Evolutionary conservation across 2,797 vertebrate genomes (phyloP).

Genomic region (Darevskia mixta): DNA sequence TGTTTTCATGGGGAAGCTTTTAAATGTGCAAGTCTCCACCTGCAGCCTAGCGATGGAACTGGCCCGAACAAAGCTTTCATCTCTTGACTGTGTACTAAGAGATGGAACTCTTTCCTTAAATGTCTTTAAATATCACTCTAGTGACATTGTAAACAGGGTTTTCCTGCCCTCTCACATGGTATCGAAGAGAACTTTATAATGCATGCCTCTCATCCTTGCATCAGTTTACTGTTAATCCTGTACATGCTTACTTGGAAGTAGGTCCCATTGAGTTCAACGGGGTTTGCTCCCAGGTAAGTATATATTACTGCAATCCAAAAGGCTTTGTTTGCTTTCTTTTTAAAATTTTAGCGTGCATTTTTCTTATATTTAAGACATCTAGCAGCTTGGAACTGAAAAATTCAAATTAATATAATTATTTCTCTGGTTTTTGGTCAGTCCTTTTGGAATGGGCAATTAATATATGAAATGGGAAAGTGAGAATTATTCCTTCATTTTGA

Average conservation of each 20-base stretch:
- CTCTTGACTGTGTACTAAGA: background rate
- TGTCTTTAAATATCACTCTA: background rate
- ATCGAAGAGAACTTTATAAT: no score
- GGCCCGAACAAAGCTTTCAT: background rate
- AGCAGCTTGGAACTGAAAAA: constrained; percentile 25
- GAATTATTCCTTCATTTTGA: constrained; percentile 50
- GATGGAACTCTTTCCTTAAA: background rate
- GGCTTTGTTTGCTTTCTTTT: background rate
- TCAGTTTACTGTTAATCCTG: no score
- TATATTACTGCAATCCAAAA: no score
- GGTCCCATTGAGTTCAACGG: no score
- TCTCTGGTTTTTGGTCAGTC: constrained; percentile 18
- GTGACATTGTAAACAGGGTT: background rate
- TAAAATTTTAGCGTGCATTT: background rate
- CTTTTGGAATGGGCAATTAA: constrained; percentile 35
- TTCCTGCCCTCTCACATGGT: background rate
- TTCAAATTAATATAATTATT: constrained; percentile 35
- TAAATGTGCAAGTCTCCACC: background rate
- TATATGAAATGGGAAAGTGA: constrained; percentile 50
- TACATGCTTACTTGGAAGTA: no score
- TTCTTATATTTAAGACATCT: constrained; percentile 41
- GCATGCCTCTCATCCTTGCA: no score
- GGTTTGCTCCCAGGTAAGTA: no score
- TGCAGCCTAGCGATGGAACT: background rate
- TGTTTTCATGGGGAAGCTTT: background rate